Evolutionary conservation across 2,888 invertebrate genomes (phyloP), one percentile per base, ranked within the genome.

Genomic region (Habroteleia sp.): DNA sequence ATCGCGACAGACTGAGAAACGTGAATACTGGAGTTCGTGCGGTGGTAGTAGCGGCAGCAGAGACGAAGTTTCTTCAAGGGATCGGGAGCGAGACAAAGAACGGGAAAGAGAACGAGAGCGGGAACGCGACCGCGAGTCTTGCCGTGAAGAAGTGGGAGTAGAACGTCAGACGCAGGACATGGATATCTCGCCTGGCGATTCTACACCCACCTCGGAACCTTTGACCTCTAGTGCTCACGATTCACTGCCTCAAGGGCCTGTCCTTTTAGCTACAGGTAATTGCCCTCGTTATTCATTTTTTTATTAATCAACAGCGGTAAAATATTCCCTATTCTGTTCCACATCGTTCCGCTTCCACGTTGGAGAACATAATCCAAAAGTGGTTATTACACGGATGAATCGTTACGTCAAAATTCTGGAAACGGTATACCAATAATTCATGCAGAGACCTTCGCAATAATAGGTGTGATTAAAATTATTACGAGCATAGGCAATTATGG

Each of bases 171-270:
- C 91, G 78, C 95, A 96, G 89, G 97, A 97, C 85, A 97, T 97
- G 97, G 97, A 97, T 85, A 97, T 97, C 85, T 97, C 97, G 69
- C 96, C 96, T 8, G 95, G 95, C 80, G 93, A 95, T 85, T 96
- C 96, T 86, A 96, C 96, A 75, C 96, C 96, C 29, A 93, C 95
- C 63, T 95, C 95, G 16, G 96, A 96, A 89, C 93, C 94, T 77
- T 93, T 87, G 39, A 83, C 84, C 52, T 83, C 85, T 65, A 84
- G 84, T 75, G 82, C 94, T 71, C 94, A 94, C 89, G 86, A 87
- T 83, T 89, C 83, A 88, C 87, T 87, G 84, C 90, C 83, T 80
- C 88, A 91, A 89, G 92, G 91, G 77, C 93, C 92, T 13, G 93
- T 93, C 35, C 88, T 93, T 60, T 87, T 93, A 82, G 93, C 93